Evolutionary conservation across 1,140 invertebrate species (phyloP).

Genomic region (Aphelenchoides besseyi): DNA sequence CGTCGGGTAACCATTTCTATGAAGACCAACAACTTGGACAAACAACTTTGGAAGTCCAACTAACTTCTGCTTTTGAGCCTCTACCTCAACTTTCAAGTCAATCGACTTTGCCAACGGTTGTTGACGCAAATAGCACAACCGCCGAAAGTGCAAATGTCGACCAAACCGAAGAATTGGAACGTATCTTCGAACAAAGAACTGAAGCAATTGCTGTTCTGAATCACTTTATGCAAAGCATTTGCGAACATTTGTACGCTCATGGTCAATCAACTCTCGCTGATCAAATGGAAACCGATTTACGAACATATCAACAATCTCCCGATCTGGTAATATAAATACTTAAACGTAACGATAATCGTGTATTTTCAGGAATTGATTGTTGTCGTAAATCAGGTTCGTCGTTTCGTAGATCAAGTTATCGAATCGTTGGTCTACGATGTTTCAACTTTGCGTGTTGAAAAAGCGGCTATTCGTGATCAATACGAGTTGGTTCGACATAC

Average conservation of each 20-base stretch:
- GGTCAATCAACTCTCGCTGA: neutral
- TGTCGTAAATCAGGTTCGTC: neutral
- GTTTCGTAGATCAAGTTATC: slow-evolving; percentile 13
- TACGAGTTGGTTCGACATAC: neutral
- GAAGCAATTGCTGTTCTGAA: slow-evolving; percentile 2
- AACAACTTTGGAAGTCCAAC: neutral
- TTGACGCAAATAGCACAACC: neutral
- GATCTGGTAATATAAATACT: neutral
- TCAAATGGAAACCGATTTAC: slow-evolving; percentile 11
- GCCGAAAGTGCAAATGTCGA: neutral
- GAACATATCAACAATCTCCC: neutral
- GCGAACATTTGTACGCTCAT: slow-evolving; percentile 4
- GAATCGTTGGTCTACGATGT: neutral
- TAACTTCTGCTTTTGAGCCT: neutral
- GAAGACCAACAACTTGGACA: neutral
- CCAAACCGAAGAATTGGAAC: neutral
- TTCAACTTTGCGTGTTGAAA: slow-evolving; percentile 5
- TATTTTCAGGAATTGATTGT: neutral
- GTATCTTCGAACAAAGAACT: neutral
- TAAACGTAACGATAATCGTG: neutral
- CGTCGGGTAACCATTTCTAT: neutral
- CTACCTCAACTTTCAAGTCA: neutral
- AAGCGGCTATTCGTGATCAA: neutral
- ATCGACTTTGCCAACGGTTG: neutral
- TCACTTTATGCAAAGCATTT: slow-evolving; percentile 11